A percentile compares a stretch with the other conserved stretches of the same genome.
Evolutionary conservation across 2,797 vertebrate genomes (phyloP).

Genomic region (Syngnathus rostellatus): DNA sequence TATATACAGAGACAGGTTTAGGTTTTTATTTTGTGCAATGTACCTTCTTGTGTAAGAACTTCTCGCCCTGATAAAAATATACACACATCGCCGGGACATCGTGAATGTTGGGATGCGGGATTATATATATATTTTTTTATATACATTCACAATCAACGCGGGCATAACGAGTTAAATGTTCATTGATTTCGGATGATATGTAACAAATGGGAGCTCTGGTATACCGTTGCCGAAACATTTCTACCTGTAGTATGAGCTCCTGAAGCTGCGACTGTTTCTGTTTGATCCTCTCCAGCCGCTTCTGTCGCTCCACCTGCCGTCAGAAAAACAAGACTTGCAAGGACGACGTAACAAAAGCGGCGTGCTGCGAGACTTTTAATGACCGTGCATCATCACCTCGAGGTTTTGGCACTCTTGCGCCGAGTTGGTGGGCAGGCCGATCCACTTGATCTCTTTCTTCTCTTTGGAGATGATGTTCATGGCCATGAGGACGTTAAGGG

Average conservation of each 20-base stretch:
- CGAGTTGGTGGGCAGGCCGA: slow-evolving; percentile 96
- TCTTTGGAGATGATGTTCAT: slow-evolving; percentile 99
- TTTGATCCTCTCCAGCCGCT: slow-evolving; percentile 94
- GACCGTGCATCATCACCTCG: slow-evolving; percentile 68
- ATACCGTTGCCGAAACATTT: slow-evolving; percentile 3
- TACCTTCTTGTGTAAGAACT: no score
- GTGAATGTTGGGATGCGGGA: no score
- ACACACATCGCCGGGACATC: no score
- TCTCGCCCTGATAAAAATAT: no score
- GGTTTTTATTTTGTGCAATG: no score
- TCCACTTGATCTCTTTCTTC: slow-evolving; percentile 99
- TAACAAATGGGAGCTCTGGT: neutral
- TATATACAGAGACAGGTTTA: no score
- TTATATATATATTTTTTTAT: no score
- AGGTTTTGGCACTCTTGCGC: slow-evolving; percentile 99
- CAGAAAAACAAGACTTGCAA: slow-evolving; percentile 3
- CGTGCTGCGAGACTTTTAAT: neutral
- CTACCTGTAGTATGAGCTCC: slow-evolving; percentile 97
- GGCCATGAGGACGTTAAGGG: slow-evolving; percentile 98
- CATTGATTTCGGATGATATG: no score
- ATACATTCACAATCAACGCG: no score
- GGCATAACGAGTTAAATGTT: no score
- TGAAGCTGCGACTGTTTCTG: slow-evolving; percentile 99
- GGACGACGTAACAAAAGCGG: neutral
- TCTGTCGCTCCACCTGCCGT: slow-evolving; percentile 89